Conservation (phyloP, 1,140 invertebrate genomes). For the Caenorhabditis tropicalis region DNA sequence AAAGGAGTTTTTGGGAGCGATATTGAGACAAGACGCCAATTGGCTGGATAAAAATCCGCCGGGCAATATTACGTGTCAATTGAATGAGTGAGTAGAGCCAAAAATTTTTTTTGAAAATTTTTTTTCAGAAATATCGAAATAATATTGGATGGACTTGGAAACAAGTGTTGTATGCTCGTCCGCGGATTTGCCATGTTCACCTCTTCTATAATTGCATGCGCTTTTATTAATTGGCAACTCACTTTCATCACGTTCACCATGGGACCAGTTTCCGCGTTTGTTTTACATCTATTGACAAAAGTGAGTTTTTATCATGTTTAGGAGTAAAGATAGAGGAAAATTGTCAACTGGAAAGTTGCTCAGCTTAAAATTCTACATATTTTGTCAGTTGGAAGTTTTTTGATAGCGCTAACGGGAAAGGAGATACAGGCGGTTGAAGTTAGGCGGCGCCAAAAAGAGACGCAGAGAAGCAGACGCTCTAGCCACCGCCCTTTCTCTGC, state of each 20-base stretch:
- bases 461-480: too few relatives aligned
- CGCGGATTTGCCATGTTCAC: constrained; percentile 73
- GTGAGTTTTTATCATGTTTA: constrained; percentile 24
- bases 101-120: background rate
- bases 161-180: constrained; percentile 83
- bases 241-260: constrained; percentile 38
- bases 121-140: constrained; percentile 82
- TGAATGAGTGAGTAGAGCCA: constrained; percentile 82
- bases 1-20: constrained; percentile 78
- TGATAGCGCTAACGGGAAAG: too few relatives aligned
- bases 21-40: constrained; percentile 85
- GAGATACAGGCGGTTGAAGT: too few relatives aligned
- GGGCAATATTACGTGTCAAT: constrained; percentile 85
- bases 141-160: constrained; percentile 85
- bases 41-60: constrained; percentile 87
- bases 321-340: background rate
- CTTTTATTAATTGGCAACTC: constrained; percentile 58
- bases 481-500: too few relatives aligned
- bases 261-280: constrained; percentile 45
- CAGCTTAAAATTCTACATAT: too few relatives aligned
- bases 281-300: constrained; percentile 45
- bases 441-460: too few relatives aligned
- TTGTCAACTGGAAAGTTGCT: background rate
- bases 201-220: constrained; percentile 56
- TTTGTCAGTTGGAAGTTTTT: too few relatives aligned